Evolutionary conservation across 2,113 vertebrate genomes (phyloP).

Genomic region (Antigone vipio): DNA sequence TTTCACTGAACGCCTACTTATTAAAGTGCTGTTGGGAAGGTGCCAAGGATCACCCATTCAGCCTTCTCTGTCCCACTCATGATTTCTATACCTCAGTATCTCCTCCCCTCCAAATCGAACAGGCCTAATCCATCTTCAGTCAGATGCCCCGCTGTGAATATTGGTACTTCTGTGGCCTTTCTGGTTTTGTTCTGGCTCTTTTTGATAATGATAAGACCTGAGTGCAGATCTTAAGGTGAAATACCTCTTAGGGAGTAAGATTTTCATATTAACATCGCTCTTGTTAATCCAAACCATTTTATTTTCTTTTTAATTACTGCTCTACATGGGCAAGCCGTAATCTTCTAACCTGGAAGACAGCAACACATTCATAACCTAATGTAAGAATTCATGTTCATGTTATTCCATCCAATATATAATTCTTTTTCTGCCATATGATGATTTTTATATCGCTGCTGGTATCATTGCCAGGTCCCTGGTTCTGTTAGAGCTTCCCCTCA

Average conservation of each 20-base stretch:
- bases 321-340: background rate
- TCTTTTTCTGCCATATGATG: background rate
- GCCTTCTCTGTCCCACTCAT: slow-evolving; percentile 10
- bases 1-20: background rate
- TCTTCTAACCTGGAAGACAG: background rate
- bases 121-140: background rate
- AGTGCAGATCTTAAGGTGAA: background rate
- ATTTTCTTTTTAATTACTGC: background rate
- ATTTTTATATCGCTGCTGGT: background rate
- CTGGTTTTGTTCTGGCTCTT: background rate
- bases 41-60: background rate
- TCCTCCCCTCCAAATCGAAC: background rate
- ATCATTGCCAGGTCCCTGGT: background rate
- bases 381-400: background rate
- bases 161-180: background rate
- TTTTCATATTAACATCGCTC: background rate
- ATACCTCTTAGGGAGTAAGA: background rate
- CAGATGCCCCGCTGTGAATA: background rate
- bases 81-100: slow-evolving; percentile 50
- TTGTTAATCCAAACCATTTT: background rate
- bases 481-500: background rate
- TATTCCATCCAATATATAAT: background rate
- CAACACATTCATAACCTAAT: background rate
- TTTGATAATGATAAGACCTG: background rate
- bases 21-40: slow-evolving; percentile 27